Base-by-base conservation (phyloP, 2,888 invertebrate species). In the Hyles lineata region DNA sequence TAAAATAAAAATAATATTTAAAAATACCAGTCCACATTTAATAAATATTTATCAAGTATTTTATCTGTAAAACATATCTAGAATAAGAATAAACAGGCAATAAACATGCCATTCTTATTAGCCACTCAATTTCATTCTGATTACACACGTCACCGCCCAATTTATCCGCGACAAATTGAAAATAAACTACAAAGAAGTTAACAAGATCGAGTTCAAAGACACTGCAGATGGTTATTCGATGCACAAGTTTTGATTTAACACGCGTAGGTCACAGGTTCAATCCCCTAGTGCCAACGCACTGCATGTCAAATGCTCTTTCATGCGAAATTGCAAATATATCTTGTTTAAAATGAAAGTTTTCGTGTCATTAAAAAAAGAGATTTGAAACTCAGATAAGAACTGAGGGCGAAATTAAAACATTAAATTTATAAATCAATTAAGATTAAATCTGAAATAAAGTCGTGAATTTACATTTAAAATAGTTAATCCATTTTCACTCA, bases 181-280 rank as follows among this genome's bases (percentile, higher is more conserved):
- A 21, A 50, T 50, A 43, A 67, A 67, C 21, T 17, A 23, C 15
- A 23, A 17, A 35, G 23, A 1, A 23, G 21, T 50, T 50, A 67
- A 50, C 6, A 23, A 50, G 17, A 67, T 23, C 21, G 23, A 67
- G 67, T 43, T 67, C 23, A 23, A 67, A 43, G 67, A 67, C 50
- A 50, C 43, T 67, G 23, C 50, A 21, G 7, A 23, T 63, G 50
- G 43, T 43, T 29, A 9, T 35, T 35, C 35, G 59, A 17, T 71
- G 70, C 43, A 60, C 55, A 58, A 23, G 11, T 19, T 58, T 21
- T 71, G 70, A 59, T 35, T 21, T 71, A 35, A 59, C 59, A 25
- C 55, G n/a, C 32, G n/a, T 23, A 62, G 62, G 71, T 55, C 62
- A 61, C 55, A 29, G 32, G 71, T 72, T 72, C 71, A 61, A 50